phyloP scores from a whole-genome alignment of 2,888 invertebrate species.

The Agriotes lineatus region DNA sequence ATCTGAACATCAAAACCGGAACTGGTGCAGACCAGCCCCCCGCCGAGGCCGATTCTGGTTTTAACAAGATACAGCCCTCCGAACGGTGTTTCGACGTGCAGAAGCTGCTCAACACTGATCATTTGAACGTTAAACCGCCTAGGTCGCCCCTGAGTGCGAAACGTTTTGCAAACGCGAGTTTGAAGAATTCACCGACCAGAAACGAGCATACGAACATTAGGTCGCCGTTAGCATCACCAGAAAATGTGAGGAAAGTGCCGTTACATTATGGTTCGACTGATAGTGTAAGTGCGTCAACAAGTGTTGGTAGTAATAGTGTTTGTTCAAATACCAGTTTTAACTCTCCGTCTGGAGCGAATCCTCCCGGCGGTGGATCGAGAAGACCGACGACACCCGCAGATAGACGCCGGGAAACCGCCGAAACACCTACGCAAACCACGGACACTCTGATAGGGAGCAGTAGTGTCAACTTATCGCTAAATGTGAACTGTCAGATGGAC shows the following conservation, averaged over 20 bases:
- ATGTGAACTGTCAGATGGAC: conserved; percentile 71
- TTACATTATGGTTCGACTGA: conserved; percentile 25
- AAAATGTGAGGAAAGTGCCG: conserved; percentile 21
- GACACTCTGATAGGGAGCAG: conserved; percentile 60
- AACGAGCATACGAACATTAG: conserved; percentile 37
- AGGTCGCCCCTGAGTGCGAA: conserved; percentile 59
- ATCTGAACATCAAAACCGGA: conserved; percentile 52
- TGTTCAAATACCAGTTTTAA: not conserved
- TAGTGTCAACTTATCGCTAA: conserved; percentile 73
- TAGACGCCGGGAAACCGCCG: conserved; percentile 54
- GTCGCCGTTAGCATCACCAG: conserved; percentile 42
- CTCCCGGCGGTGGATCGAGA: conserved; percentile 1
- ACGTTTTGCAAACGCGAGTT: conserved; percentile 48
- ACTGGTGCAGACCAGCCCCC: not conserved
- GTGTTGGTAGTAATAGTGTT: conserved; percentile 13
- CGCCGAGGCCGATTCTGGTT: conserved; percentile 33
- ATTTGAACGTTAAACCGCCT: conserved; percentile 60
- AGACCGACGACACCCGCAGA: conserved; percentile 21
- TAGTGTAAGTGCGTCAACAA: conserved; percentile 26
- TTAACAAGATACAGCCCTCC: conserved; percentile 57
- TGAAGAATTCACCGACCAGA: conserved; percentile 47
- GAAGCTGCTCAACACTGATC: conserved; percentile 58
- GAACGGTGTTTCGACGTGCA: conserved; percentile 61
- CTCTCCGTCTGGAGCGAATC: conserved; percentile 8
- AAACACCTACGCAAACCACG: conserved; percentile 64